Evolutionary conservation across 2,113 vertebrate genomes (phyloP).

Genomic region (Mastomys coucha): DNA sequence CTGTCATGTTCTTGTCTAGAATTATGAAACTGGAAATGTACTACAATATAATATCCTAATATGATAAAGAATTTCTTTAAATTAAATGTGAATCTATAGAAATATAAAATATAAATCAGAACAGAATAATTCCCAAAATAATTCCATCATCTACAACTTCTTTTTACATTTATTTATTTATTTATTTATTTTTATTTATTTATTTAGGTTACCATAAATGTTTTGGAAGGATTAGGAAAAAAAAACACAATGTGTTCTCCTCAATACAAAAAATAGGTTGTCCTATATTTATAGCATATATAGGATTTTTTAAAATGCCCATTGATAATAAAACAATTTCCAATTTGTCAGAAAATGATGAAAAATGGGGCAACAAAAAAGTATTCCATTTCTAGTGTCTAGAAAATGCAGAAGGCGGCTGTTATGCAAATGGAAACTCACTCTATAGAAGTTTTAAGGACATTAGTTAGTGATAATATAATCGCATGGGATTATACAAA

Average conservation of each 20-base stretch:
- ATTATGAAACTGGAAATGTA: background rate
- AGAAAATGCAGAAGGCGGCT: conserved; percentile 6
- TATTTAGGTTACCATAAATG: background rate
- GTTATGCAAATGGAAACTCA: background rate
- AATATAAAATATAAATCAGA: background rate
- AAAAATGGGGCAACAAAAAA: background rate
- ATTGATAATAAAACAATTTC: background rate
- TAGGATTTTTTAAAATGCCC: background rate
- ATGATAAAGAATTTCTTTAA: background rate
- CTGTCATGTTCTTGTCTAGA: background rate
- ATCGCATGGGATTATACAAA: background rate
- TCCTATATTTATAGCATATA: background rate
- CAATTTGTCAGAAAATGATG: background rate
- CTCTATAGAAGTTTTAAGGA: background rate
- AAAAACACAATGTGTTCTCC: background rate
- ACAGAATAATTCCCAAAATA: background rate
- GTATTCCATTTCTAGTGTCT: background rate
- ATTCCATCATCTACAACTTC: background rate
- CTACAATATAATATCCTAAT: background rate
- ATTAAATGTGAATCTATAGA: background rate
- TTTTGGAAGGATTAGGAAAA: background rate
- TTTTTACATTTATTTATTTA: background rate
- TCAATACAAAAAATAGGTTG: background rate
- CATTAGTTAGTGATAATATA: background rate
- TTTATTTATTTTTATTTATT: background rate